A percentile compares a stretch with the other conserved stretches of the same genome.
These are phyloP conservation scores for Sebastes trivittatus DNA, from an alignment of 2,797 vertebrate genomes.

Conservation along the genomic window DNA sequence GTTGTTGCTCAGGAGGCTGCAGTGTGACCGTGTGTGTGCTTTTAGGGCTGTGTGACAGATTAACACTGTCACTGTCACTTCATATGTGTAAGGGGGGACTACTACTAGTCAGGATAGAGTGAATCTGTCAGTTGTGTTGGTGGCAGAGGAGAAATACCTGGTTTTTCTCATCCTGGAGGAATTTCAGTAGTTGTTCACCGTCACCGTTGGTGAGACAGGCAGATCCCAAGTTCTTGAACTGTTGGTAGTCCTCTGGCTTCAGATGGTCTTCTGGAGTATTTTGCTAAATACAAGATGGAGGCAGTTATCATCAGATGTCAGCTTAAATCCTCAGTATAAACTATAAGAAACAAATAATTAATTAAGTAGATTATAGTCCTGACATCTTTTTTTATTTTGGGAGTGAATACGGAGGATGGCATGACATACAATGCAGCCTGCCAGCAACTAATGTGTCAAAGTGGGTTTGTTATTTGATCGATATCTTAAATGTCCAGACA, in stretches of 20 bases:
- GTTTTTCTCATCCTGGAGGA: slow-evolving; percentile 90
- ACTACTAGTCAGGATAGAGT: neutral
- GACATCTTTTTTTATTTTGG: neutral
- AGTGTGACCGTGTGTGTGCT: slow-evolving; percentile 9
- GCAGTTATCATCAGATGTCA: neutral
- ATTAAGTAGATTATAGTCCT: fast-evolving
- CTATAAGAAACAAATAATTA: neutral
- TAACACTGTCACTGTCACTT: slow-evolving; percentile 30
- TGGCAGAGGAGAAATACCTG: slow-evolving; percentile 76
- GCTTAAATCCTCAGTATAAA: neutral
- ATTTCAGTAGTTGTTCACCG: slow-evolving; percentile 81
- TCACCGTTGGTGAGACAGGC: slow-evolving; percentile 86
- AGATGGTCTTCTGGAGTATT: slow-evolving; percentile 84
- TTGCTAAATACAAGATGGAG: slow-evolving; percentile 69
- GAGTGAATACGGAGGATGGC: neutral
- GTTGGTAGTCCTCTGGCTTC: slow-evolving; percentile 88
- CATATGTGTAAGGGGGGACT: neutral
- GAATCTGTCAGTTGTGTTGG: neutral
- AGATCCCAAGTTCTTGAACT: slow-evolving; percentile 85
- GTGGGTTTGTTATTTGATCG: neutral
- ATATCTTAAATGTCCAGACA: neutral
- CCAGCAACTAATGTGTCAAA: neutral
- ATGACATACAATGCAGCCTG: neutral
- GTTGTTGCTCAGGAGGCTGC: slow-evolving; percentile 32
- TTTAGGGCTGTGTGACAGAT: slow-evolving; percentile 42